A percentile compares a stretch with the other conserved stretches of the same genome.
Evolutionary conservation across 2,113 vertebrate genomes (phyloP).

Genomic region (Silurus meridionalis): DNA sequence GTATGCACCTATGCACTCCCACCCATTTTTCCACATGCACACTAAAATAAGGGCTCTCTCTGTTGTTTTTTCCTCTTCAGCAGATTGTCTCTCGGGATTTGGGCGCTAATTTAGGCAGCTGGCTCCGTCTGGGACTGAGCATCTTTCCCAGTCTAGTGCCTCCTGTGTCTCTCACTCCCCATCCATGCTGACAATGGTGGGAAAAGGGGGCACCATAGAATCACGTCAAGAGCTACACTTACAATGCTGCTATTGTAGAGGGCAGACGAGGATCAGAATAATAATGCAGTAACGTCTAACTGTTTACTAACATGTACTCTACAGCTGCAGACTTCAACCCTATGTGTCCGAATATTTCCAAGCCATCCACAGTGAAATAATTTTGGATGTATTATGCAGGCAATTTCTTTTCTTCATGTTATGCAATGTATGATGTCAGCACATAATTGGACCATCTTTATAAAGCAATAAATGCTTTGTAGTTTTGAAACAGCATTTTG

Average conservation of each 20-base stretch:
- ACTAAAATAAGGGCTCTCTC: constrained; percentile 76
- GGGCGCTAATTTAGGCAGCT: constrained; percentile 91
- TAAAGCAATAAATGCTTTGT: neutral
- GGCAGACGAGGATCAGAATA: constrained; percentile 75
- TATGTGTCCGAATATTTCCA: neutral
- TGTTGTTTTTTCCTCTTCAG: constrained; percentile 69
- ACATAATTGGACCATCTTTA: neutral
- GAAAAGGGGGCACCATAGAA: constrained; percentile 81
- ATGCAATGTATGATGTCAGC: neutral
- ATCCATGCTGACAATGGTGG: constrained; percentile 74
- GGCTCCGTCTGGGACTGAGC: constrained; percentile 78
- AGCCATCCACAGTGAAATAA: neutral
- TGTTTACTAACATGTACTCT: constrained; percentile 89
- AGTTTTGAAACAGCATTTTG: neutral
- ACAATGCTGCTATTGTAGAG: constrained; percentile 91
- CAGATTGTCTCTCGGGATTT: constrained; percentile 79
- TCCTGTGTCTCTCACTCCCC: constrained; percentile 59
- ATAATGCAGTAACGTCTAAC: constrained; percentile 81
- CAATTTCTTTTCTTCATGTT: constrained; percentile 2
- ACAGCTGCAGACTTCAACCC: constrained; percentile 73
- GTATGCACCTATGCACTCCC: constrained; percentile 12
- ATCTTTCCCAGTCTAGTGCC: constrained; percentile 65
- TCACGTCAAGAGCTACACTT: constrained; percentile 84
- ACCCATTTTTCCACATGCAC: constrained; percentile 65
- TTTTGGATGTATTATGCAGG: neutral